phyloP scores from a whole-genome alignment of 2,888 invertebrate genomes.

The Pediacus dermestoides region DNA sequence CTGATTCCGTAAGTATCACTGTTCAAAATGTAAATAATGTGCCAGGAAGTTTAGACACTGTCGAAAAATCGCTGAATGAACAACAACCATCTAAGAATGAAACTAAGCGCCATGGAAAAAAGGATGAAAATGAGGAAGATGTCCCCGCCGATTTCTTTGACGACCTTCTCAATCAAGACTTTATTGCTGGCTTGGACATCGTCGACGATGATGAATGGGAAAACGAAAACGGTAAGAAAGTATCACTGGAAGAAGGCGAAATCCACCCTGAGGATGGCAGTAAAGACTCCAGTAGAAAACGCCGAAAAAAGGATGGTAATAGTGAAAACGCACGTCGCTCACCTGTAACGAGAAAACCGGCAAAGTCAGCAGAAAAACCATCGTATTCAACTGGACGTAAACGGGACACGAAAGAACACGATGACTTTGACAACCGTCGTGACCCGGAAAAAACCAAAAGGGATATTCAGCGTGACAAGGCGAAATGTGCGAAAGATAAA shows the following conservation, averaged over 20 bases:
- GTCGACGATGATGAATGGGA: slow-evolving; percentile 48
- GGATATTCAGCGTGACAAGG: slow-evolving; percentile 48
- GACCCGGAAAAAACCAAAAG: slow-evolving; percentile 49
- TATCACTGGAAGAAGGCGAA: background rate
- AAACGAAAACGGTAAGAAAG: slow-evolving; percentile 24
- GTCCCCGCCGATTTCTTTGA: slow-evolving; percentile 49
- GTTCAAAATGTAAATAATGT: too few species aligned
- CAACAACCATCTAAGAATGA: too few species aligned
- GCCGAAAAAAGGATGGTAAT: background rate
- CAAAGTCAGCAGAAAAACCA: slow-evolving; percentile 8
- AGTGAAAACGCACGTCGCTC: background rate
- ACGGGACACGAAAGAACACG: slow-evolving; percentile 2
- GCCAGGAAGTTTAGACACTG: too few species aligned
- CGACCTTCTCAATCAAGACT: slow-evolving; percentile 48
- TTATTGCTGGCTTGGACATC: slow-evolving; percentile 49
- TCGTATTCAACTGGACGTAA: background rate
- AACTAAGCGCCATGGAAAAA: slow-evolving; percentile 6
- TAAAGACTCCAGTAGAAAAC: background rate
- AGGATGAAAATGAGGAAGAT: slow-evolving; percentile 41
- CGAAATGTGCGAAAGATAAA: slow-evolving; percentile 45
- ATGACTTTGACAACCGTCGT: slow-evolving; percentile 33
- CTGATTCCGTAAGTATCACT: too few species aligned
- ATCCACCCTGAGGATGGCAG: background rate
- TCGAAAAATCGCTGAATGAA: too few species aligned
- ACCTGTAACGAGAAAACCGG: background rate